Evolutionary conservation across 1,140 invertebrate species (phyloP).

Genomic region (Drosophila kikkawai): DNA sequence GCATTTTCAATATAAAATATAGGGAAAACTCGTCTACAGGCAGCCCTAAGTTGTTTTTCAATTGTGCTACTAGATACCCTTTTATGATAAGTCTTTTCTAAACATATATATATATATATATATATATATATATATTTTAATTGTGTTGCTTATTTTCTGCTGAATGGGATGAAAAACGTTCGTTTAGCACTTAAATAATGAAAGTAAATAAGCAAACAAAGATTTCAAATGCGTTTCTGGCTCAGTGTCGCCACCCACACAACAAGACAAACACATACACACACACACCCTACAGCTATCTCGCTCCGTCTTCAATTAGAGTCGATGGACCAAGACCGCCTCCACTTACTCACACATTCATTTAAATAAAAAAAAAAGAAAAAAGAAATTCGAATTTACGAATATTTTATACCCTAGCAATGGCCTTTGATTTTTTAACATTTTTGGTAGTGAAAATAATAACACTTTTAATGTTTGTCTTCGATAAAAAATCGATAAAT

Average conservation of each 20-base stretch:
- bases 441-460: too few species aligned
- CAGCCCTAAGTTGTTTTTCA: constrained; percentile 28
- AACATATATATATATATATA: not conserved
- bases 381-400: not conserved
- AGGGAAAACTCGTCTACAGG: constrained; percentile 30
- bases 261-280: constrained; percentile 17
- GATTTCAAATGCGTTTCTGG: constrained; percentile 51
- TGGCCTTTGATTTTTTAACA: not conserved
- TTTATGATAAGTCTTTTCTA: constrained; percentile 12
- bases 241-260: constrained; percentile 48
- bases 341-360: constrained; percentile 5
- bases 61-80: constrained; percentile 15
- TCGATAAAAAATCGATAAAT: not conserved
- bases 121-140: constrained; percentile 30
- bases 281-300: constrained; percentile 8
- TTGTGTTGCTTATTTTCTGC: constrained; percentile 32
- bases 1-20: too few species aligned
- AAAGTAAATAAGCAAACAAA: constrained; percentile 45
- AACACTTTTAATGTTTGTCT: not conserved
- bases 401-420: not conserved
- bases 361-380: not conserved
- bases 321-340: constrained; percentile 40
- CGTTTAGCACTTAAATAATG: constrained; percentile 63
- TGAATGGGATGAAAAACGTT: constrained; percentile 49
- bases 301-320: constrained; percentile 30